These are phyloP conservation scores for Leptogaster cylindrica DNA, from an alignment of 2,888 invertebrate species.

Conservation along the genomic window DNA sequence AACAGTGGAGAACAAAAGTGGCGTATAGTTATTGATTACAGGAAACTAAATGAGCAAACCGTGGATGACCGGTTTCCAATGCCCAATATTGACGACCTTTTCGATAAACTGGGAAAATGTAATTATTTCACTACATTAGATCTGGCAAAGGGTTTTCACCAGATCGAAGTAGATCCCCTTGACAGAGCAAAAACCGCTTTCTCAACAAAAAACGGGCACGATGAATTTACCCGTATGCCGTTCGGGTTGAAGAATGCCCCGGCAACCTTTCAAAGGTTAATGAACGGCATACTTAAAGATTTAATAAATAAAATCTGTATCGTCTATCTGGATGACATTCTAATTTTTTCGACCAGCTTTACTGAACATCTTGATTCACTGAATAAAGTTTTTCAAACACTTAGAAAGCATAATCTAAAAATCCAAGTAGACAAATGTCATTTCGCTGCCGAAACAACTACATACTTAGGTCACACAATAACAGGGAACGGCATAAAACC, in stretches of 20 bases:
- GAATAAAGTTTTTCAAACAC: background rate
- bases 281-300: slow-evolving; percentile 7
- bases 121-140: slow-evolving; percentile 44
- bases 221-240: slow-evolving; percentile 41
- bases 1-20: too few species aligned
- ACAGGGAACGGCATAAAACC: slow-evolving; percentile 49
- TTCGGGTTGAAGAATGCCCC: slow-evolving; percentile 45
- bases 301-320: slow-evolving; percentile 11
- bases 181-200: slow-evolving; percentile 21
- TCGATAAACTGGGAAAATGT: slow-evolving; percentile 42
- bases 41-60: slow-evolving; percentile 21
- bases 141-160: slow-evolving; percentile 45
- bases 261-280: slow-evolving; percentile 39
- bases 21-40: too few species aligned
- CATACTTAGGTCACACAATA: slow-evolving; percentile 42
- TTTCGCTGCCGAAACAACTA: slow-evolving; percentile 33
- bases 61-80: slow-evolving; percentile 14
- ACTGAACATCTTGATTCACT: background rate
- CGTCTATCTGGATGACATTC: slow-evolving; percentile 7
- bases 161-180: slow-evolving; percentile 19
- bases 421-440: slow-evolving; percentile 40
- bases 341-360: slow-evolving; percentile 17
- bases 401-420: slow-evolving; percentile 32
- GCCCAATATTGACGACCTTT: slow-evolving; percentile 43
- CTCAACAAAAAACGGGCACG: slow-evolving; percentile 23